Base-by-base conservation (phyloP, 2,888 invertebrate genomes). In the Cheilosia scutellata region DNA sequence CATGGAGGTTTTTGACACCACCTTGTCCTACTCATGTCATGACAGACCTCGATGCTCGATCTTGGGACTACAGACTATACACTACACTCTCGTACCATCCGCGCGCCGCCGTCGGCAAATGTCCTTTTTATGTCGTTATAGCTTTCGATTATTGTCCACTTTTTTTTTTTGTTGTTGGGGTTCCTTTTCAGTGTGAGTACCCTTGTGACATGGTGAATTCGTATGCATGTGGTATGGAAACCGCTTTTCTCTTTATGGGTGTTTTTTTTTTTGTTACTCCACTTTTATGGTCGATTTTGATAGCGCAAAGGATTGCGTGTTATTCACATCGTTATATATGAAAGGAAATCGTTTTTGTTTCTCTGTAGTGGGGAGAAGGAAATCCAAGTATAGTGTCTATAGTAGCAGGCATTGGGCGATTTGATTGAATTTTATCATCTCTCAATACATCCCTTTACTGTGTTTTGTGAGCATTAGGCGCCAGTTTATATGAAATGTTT, bases 291-390 rank as follows among this genome's bases (percentile, higher is more conserved):
- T 55, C 53, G 66, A 55, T 53, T 53, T 53, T 29, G 51, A 29
- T 65, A 40, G 51, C 65, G 65, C n/a, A 66, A 66, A 40, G 65
- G 51, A 66, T 66, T 66, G 65, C 51, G 65, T 65, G 65, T 31
- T 51, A 51, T 66, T 51, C n/a, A 25, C 51, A 33, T 37, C 40
- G 37, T 51, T 63, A 49, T 63, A 16, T 49, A 5, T 7, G 49
- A 6, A 25, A 11, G 6, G 5, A 40, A 40, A 25, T 37, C 5
- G 11, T 11, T 13, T 6, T 29, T 1, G 29, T 42, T 5, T 4
- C 7, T n/a, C 7, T 37, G 20, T n/a, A 6, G 29, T 29, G 40
- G 5, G 16, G 42, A 2, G 9, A 16, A 40, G 55, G 16, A 42
- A 42, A 68, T 20, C 13, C 27, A 55, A 53, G 16, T 49, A 47